These are phyloP conservation scores for Nephrocerus scutellatus DNA, from an alignment of 2,888 invertebrate species.

Conservation along the genomic window DNA sequence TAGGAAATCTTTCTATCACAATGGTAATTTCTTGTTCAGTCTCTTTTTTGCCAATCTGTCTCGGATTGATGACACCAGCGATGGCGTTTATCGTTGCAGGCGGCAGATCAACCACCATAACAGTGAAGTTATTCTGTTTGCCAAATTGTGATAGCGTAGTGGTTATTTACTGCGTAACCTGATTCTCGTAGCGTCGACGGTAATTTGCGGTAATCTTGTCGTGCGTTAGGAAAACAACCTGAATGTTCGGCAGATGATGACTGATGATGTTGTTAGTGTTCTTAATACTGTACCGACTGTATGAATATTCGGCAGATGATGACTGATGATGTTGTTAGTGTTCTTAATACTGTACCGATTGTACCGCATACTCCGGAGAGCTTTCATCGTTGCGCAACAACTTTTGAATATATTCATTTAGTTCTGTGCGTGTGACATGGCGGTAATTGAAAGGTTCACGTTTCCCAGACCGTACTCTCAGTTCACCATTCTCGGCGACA, in stretches of 20 bases:
- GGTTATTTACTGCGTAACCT: slow-evolving; percentile 57
- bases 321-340: slow-evolving; percentile 30
- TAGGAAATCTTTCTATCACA: slow-evolving; percentile 52
- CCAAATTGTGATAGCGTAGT: slow-evolving; percentile 55
- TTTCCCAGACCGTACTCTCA: slow-evolving; percentile 54
- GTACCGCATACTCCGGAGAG: slow-evolving; percentile 39
- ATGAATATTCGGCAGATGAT: slow-evolving; percentile 52
- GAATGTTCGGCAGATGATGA: slow-evolving; percentile 49
- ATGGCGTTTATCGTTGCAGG: slow-evolving; percentile 52
- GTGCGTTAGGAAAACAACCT: slow-evolving; percentile 59
- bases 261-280: slow-evolving; percentile 33
- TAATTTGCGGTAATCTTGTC: slow-evolving; percentile 61
- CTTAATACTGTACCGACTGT: slow-evolving; percentile 33
- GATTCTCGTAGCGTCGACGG: slow-evolving; percentile 62
- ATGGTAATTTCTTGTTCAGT: slow-evolving; percentile 48
- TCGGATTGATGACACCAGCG: slow-evolving; percentile 46
- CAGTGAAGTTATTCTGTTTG: slow-evolving; percentile 55
- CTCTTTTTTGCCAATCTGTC: slow-evolving; percentile 49
- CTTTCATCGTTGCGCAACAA: slow-evolving; percentile 52
- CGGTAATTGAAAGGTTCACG: slow-evolving; percentile 61
- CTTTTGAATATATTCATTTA: slow-evolving; percentile 64
- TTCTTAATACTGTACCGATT: slow-evolving; percentile 35
- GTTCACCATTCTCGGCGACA: slow-evolving; percentile 42
- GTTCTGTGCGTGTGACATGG: slow-evolving; percentile 55
- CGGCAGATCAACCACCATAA: slow-evolving; percentile 60